Evolutionary conservation across 2,797 vertebrate species (phyloP).

Genomic region (Anomalospiza imberbis): DNA sequence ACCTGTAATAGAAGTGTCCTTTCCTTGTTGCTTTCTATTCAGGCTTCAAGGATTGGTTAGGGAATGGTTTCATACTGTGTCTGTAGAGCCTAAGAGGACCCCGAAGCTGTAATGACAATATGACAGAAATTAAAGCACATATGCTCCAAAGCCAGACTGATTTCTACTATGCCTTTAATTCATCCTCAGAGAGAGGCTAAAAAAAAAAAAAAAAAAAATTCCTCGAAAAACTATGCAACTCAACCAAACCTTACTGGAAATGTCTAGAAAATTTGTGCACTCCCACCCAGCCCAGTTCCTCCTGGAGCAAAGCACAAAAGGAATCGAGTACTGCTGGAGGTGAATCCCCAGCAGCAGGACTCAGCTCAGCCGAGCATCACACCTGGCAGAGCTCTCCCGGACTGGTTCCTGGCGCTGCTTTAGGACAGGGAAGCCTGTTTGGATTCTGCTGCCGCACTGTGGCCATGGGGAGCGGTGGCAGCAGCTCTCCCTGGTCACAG

Average conservation of each 20-base stretch:
- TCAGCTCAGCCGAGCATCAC: not conserved
- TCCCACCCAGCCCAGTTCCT: not conserved
- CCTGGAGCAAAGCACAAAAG: not conserved
- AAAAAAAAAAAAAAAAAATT: not conserved
- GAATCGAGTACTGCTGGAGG: accelerated
- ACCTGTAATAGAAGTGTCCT: not conserved
- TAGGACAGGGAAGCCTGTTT: not conserved
- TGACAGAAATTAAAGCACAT: not conserved
- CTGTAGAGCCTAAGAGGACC: not conserved
- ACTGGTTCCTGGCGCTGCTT: accelerated
- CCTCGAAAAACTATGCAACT: not conserved
- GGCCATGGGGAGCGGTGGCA: not conserved
- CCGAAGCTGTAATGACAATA: not conserved
- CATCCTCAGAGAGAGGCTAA: not conserved
- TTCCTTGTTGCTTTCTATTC: not conserved
- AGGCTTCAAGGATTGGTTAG: not conserved
- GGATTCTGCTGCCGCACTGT: conserved; percentile 46
- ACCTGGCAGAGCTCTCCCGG: accelerated
- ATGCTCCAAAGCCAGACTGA: not conserved
- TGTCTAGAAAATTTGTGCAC: not conserved
- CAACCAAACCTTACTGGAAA: not conserved
- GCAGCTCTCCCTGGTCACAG: too few relatives aligned
- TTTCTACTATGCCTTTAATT: not conserved
- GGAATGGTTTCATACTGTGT: not conserved
- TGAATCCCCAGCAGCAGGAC: not conserved